Percentiles rank a stretch among this genome's conserved stretches.
phyloP scores from a whole-genome alignment of 2,888 invertebrate species.

The Harpagoxenus sublaevis region DNA sequence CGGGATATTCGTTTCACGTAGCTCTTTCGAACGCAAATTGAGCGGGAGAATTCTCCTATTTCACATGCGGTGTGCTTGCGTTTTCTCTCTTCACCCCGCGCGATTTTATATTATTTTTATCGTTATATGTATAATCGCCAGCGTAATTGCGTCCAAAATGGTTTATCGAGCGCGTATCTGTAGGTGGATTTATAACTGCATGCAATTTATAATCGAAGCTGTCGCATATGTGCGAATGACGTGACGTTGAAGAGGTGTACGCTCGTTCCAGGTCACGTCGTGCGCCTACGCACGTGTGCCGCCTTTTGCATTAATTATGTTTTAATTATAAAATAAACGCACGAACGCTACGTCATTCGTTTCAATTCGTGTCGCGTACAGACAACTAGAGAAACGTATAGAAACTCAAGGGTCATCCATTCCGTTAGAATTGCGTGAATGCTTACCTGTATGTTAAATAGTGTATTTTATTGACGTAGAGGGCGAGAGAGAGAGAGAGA shows the following conservation, averaged over 20 bases:
- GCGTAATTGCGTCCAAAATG: not conserved
- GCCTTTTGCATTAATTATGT: constrained; percentile 45
- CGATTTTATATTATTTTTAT: constrained; percentile 29
- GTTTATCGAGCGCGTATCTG: constrained; percentile 31
- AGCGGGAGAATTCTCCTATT: constrained; percentile 28
- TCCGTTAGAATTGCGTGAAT: constrained; percentile 20
- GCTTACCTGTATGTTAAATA: constrained; percentile 27
- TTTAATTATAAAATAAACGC: constrained; percentile 53
- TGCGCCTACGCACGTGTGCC: constrained; percentile 12
- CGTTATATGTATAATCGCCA: constrained; percentile 13
- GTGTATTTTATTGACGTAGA: constrained; percentile 42
- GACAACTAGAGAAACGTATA: constrained; percentile 32
- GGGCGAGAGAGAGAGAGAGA: not conserved
- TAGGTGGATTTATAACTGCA: constrained; percentile 18
- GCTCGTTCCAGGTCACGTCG: constrained; percentile 27
- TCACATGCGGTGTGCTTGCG: not conserved
- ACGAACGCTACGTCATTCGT: constrained; percentile 24
- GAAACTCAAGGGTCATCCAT: constrained; percentile 40
- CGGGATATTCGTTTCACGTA: constrained; percentile 47
- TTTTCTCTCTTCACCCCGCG: not conserved
- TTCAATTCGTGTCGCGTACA: constrained; percentile 29
- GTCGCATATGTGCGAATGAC: constrained; percentile 44
- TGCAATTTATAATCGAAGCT: constrained; percentile 34
- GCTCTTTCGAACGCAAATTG: constrained; percentile 30
- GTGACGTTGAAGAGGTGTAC: constrained; percentile 45